phyloP scores from a whole-genome alignment of 1,140 invertebrate species.

The Chelonus insularis region DNA sequence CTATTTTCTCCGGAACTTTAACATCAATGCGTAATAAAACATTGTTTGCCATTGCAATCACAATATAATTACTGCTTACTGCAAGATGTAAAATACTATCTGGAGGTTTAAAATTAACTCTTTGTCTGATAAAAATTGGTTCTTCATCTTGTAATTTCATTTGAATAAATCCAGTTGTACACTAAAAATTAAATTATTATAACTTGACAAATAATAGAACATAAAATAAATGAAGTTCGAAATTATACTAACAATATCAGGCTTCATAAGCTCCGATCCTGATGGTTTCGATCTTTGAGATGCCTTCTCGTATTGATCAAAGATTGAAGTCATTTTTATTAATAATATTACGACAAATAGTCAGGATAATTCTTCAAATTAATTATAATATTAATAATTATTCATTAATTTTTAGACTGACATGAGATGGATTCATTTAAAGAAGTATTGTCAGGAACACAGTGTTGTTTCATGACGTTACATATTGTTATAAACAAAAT shows the following conservation, averaged over 20 bases:
- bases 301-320: slow-evolving; percentile 77
- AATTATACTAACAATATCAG: slow-evolving; percentile 53
- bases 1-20: slow-evolving; percentile 73
- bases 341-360: no score
- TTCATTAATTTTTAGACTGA: no score
- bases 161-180: slow-evolving; percentile 69
- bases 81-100: slow-evolving; percentile 78
- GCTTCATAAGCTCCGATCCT: slow-evolving; percentile 49
- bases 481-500: no score
- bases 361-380: no score
- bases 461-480: no score
- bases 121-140: slow-evolving; percentile 78
- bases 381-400: no score
- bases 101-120: slow-evolving; percentile 77
- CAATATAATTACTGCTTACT: slow-evolving; percentile 80
- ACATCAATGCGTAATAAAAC: slow-evolving; percentile 81
- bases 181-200: slow-evolving; percentile 41
- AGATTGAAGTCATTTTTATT: slow-evolving; percentile 73
- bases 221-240: background rate
- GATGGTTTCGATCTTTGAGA: slow-evolving; percentile 61
- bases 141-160: slow-evolving; percentile 71
- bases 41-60: slow-evolving; percentile 83
- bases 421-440: no score
- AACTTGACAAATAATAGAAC: slow-evolving; percentile 8
- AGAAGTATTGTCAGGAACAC: no score